Conservation (phyloP, 2,797 vertebrate species). For the Spinibarbus caldwelli region DNA sequence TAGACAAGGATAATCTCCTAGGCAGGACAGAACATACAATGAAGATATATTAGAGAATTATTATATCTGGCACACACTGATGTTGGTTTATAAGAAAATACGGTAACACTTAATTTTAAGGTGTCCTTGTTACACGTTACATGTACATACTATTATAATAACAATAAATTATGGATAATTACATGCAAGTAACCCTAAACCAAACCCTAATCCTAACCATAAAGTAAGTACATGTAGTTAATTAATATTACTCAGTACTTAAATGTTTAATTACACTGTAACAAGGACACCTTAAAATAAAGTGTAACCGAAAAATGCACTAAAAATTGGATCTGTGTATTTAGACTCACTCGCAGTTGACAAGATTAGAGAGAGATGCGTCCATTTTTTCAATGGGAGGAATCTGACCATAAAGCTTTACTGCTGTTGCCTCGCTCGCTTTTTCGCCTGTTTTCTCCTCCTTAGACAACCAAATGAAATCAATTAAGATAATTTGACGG, state of each 20-base stretch:
- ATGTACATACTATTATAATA: too few species aligned
- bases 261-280: too few species aligned
- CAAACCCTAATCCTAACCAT: too few species aligned
- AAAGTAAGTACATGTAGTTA: too few species aligned
- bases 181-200: too few species aligned
- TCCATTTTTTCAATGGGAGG: constrained; percentile 98
- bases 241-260: too few species aligned
- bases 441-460: constrained; percentile 91
- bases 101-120: too few species aligned
- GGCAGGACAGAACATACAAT: constrained; percentile 61
- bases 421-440: constrained; percentile 84
- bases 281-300: too few species aligned
- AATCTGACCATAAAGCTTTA: constrained; percentile 90
- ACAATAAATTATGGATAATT: too few species aligned
- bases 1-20: constrained; percentile 94
- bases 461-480: constrained; percentile 72
- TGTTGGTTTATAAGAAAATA: not conserved
- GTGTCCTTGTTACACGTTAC: too few species aligned
- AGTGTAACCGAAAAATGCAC: not conserved
- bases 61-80: not conserved
- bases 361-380: constrained; percentile 85
- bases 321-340: not conserved
- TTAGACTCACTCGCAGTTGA: constrained; percentile 90
- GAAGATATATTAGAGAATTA: not conserved
- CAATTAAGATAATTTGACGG: not conserved